A percentile compares a stretch with the other conserved stretches of the same genome.
These are phyloP conservation scores for Ctena decussata DNA, from an alignment of 2,888 invertebrate species.

Conservation along the genomic window DNA sequence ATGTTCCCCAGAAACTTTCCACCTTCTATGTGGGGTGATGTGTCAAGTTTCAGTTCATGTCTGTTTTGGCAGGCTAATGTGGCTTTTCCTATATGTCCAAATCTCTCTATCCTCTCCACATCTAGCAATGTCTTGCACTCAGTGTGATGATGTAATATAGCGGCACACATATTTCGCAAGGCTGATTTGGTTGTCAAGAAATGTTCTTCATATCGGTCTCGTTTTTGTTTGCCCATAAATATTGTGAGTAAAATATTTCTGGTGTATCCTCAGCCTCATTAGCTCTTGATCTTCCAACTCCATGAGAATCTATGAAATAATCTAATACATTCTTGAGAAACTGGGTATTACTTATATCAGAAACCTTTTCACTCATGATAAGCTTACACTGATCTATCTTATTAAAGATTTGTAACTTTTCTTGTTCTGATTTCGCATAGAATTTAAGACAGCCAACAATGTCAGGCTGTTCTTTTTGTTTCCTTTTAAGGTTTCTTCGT, in stretches of 20 bases:
- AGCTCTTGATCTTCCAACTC: too few species aligned
- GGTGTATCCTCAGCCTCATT: too few species aligned
- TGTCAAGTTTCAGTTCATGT: constrained; percentile 2
- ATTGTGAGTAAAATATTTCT: too few species aligned
- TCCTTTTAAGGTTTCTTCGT: constrained; percentile 22
- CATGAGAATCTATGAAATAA: too few species aligned
- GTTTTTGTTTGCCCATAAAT: too few species aligned
- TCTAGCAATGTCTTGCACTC: not conserved
- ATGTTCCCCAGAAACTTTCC: constrained; percentile 1
- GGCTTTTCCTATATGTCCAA: constrained; percentile 11
- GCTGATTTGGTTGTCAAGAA: not conserved
- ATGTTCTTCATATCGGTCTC: not conserved
- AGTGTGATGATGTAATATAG: not conserved
- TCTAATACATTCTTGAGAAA: too few species aligned
- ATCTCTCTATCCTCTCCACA: not conserved
- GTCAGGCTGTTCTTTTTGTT: constrained; percentile 15
- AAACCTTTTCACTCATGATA: too few species aligned
- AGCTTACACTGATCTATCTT: too few species aligned
- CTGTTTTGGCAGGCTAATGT: not conserved
- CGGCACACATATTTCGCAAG: not conserved
- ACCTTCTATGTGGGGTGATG: constrained; percentile 9
- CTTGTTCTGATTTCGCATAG: too few species aligned
- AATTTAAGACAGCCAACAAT: too few species aligned
- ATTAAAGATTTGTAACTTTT: too few species aligned
- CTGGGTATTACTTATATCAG: too few species aligned